Base-by-base conservation (phyloP, 2,888 invertebrate genomes). In the Xestoiulus laeticollis region DNA sequence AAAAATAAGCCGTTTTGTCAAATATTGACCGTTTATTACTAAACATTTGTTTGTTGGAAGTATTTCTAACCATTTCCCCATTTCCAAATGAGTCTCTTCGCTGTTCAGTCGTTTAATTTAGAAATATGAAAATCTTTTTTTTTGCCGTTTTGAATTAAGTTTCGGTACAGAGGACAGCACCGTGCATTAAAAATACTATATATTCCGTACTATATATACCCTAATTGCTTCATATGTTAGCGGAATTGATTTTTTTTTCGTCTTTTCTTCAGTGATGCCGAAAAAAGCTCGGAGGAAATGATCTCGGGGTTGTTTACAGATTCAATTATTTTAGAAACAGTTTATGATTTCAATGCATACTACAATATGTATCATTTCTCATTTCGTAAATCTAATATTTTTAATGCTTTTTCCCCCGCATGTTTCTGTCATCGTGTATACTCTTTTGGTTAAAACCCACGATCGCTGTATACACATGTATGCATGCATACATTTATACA, bases 241-340 rank as follows among this genome's bases (percentile, higher is more conserved):
- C 5, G 19, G n/a, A n/a, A 59, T 59, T 59, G 19, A n/a, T 59
- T 59, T 59, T 59, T n/a, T 59, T 59, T n/a, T 3, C n/a, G 1
- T 59, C 16, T 59, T 59, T n/a, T 59, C 19, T n/a, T 59, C 59
- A 59, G 59, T n/a, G 59, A 59, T n/a, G 59, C n/a, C n/a, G 59
- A 59, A 59, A 59, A 59, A 59, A 59, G 59, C 59, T 59, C n/a
- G 5, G 19, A 59, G 59, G 6, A 59, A 59, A 59, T 59, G 59
- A 59, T 59, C 59, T 59, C 59, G 59, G 59, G 48, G 59, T 59
- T 59, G 59, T 59, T 59, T 59, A 59, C 59, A n/a, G n/a, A 59
- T 59, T 59, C 59, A 59, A 59, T 59, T 59, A 59, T 59, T 59
- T 59, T 59, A 59, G 59, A 59, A 59, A 59, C 59, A 59, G 59